These are phyloP conservation scores for Passer montanus DNA, from an alignment of 2,113 vertebrate species.

Conservation along the genomic window DNA sequence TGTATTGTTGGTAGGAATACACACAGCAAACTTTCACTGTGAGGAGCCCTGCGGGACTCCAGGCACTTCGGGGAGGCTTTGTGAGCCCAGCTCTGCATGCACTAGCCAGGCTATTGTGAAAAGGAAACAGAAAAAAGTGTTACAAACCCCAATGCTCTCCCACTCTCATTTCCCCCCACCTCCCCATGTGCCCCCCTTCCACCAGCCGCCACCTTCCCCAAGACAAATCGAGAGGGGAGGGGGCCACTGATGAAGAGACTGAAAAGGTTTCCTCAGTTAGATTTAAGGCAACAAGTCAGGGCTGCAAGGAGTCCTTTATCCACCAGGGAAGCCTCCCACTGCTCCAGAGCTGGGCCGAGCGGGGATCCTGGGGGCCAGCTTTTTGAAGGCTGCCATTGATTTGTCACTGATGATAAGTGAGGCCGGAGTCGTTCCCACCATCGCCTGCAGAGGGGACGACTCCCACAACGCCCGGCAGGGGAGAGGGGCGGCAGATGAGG, in stretches of 20 bases:
- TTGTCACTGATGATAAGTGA: constrained; percentile 80
- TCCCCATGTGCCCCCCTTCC: neutral
- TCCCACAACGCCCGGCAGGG: constrained; percentile 78
- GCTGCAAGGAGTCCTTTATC: constrained; percentile 68
- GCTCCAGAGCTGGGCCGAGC: constrained; percentile 58
- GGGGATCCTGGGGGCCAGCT: constrained; percentile 72
- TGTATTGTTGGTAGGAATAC: constrained; percentile 65
- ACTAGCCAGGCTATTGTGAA: constrained; percentile 62
- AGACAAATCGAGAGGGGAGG: constrained; percentile 38
- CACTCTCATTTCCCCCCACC: neutral
- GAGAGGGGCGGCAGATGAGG: constrained; percentile 21
- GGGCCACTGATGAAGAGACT: constrained; percentile 20
- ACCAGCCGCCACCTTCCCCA: constrained; percentile 36
- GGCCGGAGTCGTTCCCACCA: constrained; percentile 79
- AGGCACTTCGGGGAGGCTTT: constrained; percentile 53
- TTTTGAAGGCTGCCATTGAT: constrained; percentile 80
- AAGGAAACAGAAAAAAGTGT: constrained; percentile 54
- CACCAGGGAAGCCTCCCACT: constrained; percentile 71
- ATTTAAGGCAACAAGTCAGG: constrained; percentile 73
- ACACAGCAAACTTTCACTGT: constrained; percentile 63
- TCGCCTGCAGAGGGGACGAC: constrained; percentile 74
- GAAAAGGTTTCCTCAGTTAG: constrained; percentile 62
- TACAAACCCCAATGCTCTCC: constrained; percentile 52
- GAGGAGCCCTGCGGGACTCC: constrained; percentile 70
- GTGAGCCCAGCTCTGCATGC: constrained; percentile 59